Evolutionary conservation across 2,888 invertebrate genomes (phyloP).

Genomic region (Cloeon dipterum): DNA sequence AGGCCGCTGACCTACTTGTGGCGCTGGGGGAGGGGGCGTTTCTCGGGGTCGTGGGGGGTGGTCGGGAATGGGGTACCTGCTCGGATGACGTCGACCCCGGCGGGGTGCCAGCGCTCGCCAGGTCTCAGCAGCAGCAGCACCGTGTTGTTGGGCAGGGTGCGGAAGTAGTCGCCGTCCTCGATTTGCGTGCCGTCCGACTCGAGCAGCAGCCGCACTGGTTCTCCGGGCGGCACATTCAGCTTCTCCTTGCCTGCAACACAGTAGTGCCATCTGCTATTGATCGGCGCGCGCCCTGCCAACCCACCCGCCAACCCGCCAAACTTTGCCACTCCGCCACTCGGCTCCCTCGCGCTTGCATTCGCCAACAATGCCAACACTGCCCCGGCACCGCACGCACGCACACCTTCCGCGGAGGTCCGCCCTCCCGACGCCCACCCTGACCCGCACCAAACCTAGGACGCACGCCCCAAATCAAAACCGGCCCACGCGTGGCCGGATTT

Average conservation of each 20-base stretch:
- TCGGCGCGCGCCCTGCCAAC: no score
- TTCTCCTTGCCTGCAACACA: conserved; percentile 78
- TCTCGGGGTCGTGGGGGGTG: background rate
- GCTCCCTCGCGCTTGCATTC: no score
- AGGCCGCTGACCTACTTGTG: background rate
- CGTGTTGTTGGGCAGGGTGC: conserved; percentile 77
- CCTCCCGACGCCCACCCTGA: no score
- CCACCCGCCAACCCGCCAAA: no score
- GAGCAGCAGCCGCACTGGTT: conserved; percentile 72
- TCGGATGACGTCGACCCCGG: conserved; percentile 82
- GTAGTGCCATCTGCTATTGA: no score
- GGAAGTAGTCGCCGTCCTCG: conserved; percentile 90
- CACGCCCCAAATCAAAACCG: no score
- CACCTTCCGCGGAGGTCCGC: no score
- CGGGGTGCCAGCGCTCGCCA: conserved; percentile 83
- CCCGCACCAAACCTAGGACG: no score
- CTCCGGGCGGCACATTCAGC: conserved; percentile 62
- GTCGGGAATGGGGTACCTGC: conserved; percentile 36
- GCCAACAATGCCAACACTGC: no score
- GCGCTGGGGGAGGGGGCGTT: background rate
- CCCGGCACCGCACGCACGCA: no score
- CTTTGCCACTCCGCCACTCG: no score
- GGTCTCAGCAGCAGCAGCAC: conserved; percentile 68
- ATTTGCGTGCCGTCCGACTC: conserved; percentile 94
- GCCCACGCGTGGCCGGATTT: no score